Evolutionary conservation across 1,140 invertebrate species (phyloP).

Genomic region (Gryon sp.): DNA sequence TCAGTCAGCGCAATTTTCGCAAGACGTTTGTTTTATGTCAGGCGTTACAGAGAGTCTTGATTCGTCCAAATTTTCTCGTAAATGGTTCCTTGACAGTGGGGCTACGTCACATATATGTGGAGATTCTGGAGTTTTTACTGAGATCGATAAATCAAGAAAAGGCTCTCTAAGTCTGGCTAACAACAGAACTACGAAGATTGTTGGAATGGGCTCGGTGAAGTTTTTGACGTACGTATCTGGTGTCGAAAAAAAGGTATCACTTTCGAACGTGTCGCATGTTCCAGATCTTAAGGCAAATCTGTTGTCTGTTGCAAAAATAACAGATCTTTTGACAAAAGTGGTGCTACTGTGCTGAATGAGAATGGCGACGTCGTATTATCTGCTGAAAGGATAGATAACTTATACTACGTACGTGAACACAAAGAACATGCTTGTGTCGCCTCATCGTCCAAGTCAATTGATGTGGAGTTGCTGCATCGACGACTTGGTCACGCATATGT

Average conservation of each 20-base stretch:
- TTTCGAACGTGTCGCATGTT: neutral
- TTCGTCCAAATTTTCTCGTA: neutral
- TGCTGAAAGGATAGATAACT: neutral
- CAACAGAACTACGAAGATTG: neutral
- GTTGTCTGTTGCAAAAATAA: constrained; percentile 1
- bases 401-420: neutral
- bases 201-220: neutral
- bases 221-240: neutral
- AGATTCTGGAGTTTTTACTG: neutral
- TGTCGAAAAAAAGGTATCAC: neutral
- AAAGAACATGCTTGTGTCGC: neutral
- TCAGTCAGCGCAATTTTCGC: neutral
- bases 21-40: neutral
- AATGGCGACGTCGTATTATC: neutral
- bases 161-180: neutral
- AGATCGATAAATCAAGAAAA: neutral
- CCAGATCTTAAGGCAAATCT: neutral
- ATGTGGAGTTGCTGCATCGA: neutral
- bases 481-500: neutral
- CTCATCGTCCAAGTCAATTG: neutral
- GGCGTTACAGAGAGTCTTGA: neutral
- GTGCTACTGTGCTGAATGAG: neutral
- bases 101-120: constrained; percentile 1
- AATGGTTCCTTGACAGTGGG: constrained; percentile 4
- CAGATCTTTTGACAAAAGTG: neutral